phyloP scores from a whole-genome alignment of 2,113 vertebrate species.

The Aspidoscelis tigris region DNA sequence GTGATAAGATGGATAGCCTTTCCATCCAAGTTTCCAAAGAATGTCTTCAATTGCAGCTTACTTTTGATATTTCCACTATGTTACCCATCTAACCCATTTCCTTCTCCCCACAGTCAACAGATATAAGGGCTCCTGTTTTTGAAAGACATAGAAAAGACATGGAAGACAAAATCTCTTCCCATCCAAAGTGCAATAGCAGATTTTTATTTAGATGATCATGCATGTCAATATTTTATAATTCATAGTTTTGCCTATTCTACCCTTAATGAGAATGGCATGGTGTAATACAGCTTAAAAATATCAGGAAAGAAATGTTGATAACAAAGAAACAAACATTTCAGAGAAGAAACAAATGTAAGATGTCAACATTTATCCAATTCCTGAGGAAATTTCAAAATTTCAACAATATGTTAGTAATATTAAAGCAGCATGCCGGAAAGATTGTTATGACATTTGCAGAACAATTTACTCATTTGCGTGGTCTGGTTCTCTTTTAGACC shows the following conservation, averaged over 20 bases:
- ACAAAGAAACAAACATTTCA: neutral
- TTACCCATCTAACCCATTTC: neutral
- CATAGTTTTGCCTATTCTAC: neutral
- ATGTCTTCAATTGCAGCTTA: too few species aligned
- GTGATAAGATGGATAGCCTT: too few species aligned
- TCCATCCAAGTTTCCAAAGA: too few species aligned
- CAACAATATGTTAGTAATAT: slow-evolving; percentile 27
- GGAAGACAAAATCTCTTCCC: neutral
- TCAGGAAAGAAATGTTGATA: neutral
- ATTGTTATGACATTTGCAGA: slow-evolving; percentile 28
- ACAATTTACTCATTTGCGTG: slow-evolving; percentile 5
- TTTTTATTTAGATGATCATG: neutral
- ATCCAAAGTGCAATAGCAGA: neutral
- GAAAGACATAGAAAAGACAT: neutral
- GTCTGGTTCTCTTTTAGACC: slow-evolving; percentile 3
- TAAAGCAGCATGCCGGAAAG: slow-evolving; percentile 15
- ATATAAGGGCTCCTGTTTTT: neutral
- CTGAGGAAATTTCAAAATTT: slow-evolving; percentile 20
- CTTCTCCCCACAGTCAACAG: neutral
- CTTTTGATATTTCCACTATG: too few species aligned
- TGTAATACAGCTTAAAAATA: neutral
- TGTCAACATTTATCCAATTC: slow-evolving; percentile 19
- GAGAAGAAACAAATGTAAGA: neutral
- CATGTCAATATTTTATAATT: too few species aligned
- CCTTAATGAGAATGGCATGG: neutral